phyloP scores from a whole-genome alignment of 1,140 invertebrate genomes.

The Ostrea denselamellosa region DNA sequence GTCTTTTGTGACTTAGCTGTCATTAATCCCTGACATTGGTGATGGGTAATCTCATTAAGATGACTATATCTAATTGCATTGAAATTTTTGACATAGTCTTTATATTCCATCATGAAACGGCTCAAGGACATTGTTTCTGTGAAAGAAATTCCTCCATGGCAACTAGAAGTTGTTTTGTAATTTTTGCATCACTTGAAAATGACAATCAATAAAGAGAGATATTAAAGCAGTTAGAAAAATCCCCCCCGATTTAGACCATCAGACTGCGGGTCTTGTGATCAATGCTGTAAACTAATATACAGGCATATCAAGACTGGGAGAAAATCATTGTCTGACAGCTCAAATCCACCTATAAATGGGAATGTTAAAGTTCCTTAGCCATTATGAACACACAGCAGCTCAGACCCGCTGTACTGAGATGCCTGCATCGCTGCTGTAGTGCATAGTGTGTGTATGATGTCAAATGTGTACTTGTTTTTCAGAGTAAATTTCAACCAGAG shows the following conservation, averaged over 20 bases:
- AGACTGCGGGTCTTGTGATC: not conserved
- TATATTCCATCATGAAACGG: not conserved
- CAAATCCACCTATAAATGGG: not conserved
- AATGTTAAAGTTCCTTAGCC: not conserved
- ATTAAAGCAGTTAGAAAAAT: not conserved
- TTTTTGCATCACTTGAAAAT: conserved; percentile 14
- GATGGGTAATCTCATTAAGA: not conserved
- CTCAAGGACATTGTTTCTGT: not conserved
- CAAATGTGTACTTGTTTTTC: not conserved
- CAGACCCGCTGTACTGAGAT: not conserved
- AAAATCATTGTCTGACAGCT: conserved; percentile 19
- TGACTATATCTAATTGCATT: not conserved
- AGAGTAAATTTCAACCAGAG: not conserved
- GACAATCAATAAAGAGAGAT: not conserved
- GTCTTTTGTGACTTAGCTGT: not conserved
- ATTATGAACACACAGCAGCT: not conserved
- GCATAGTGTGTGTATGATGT: not conserved
- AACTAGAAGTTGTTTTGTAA: not conserved
- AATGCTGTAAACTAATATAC: conserved; percentile 24
- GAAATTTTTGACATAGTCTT: not conserved
- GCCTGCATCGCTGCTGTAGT: not conserved
- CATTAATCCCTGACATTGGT: not conserved
- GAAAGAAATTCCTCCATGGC: not conserved
- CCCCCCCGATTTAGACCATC: not conserved
- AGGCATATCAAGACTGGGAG: not conserved